These are phyloP conservation scores for Macropis europaea DNA, from an alignment of 2,888 invertebrate genomes.

Conservation along the genomic window DNA sequence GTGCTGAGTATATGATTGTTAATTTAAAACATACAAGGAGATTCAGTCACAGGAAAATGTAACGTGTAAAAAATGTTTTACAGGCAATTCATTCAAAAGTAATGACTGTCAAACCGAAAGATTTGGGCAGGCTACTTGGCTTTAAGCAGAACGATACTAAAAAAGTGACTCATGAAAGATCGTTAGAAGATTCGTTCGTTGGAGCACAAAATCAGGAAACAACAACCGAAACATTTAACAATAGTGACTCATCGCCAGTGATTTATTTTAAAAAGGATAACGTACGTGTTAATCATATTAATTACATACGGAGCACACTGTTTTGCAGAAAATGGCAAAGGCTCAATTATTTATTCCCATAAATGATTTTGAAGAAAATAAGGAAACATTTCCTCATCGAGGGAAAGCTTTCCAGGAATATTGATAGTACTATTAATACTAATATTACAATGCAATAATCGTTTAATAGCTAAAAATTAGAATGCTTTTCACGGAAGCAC, in stretches of 20 bases:
- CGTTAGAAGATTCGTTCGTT: background rate
- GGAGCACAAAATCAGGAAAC: background rate
- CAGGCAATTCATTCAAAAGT: background rate
- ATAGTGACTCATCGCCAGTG: background rate
- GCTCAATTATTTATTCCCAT: too few relatives aligned
- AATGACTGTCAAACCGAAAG: background rate
- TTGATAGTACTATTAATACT: too few relatives aligned
- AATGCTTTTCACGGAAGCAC: too few relatives aligned
- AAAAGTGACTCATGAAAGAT: slow-evolving; percentile 2
- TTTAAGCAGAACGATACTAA: background rate
- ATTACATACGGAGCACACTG: slow-evolving; percentile 1
- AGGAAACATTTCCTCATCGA: too few relatives aligned
- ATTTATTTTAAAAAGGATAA: background rate
- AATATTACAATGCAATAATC: too few relatives aligned
- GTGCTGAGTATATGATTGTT: background rate
- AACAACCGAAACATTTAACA: background rate
- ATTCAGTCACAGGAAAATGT: background rate
- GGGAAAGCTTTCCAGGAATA: too few relatives aligned
- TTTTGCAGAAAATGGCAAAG: background rate
- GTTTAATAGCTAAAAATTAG: too few relatives aligned
- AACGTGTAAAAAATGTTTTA: background rate
- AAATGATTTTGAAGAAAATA: too few relatives aligned
- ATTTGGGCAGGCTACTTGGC: background rate
- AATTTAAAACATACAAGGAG: background rate
- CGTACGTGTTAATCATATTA: background rate